Conservation (phyloP, 2,888 invertebrate genomes). For the Colostygia pectinataria region DNA sequence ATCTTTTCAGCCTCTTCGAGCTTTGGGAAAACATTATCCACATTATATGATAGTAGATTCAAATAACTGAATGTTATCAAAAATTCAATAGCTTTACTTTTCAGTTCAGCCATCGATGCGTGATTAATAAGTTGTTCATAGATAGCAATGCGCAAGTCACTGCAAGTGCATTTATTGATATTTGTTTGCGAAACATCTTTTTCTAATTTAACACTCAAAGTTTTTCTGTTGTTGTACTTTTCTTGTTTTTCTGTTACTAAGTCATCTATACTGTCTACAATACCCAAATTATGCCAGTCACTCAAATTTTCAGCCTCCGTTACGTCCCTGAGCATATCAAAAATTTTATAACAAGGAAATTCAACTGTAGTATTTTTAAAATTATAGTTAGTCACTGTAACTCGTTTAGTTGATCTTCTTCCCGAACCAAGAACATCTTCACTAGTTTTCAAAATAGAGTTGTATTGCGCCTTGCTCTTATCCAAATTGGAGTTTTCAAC, state of each 20-base stretch:
- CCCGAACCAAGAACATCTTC: conserved; percentile 27
- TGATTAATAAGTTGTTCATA: conserved; percentile 69
- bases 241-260: conserved; percentile 35
- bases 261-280: conserved; percentile 60
- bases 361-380: conserved; percentile 37
- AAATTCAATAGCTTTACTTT: conserved; percentile 62
- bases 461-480: conserved; percentile 36
- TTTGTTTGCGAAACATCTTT: conserved; percentile 62
- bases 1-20: conserved; percentile 61
- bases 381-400: conserved; percentile 56
- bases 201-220: conserved; percentile 57
- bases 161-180: conserved; percentile 64
- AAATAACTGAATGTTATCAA: conserved; percentile 57
- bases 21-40: conserved; percentile 51
- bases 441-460: conserved; percentile 56
- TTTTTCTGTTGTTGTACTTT: conserved; percentile 38
- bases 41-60: conserved; percentile 55
- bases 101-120: conserved; percentile 67
- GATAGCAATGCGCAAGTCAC: conserved; percentile 63
- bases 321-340: conserved; percentile 60
- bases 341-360: conserved; percentile 43
- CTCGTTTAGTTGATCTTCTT: conserved; percentile 55
- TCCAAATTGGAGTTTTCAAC: conserved; percentile 9
- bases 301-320: conserved; percentile 54
- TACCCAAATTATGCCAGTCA: conserved; percentile 66